These are phyloP conservation scores for Apostichopus parvimensis DNA, from an alignment of 35 echinoderm and acorn worm species.

Conservation along the genomic window DNA sequence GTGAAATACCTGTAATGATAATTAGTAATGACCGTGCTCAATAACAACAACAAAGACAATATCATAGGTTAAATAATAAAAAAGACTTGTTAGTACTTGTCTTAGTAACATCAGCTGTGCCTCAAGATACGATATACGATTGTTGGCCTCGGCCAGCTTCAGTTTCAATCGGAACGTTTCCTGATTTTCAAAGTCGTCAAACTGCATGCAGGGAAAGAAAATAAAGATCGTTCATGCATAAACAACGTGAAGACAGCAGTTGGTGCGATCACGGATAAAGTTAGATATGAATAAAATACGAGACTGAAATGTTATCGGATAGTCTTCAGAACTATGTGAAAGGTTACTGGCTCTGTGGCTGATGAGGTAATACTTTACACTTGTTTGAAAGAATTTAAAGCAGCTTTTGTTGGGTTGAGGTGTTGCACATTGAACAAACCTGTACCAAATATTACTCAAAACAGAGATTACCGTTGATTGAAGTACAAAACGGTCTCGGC, in stretches of 20 bases:
- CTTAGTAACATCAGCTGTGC: constrained; percentile 36
- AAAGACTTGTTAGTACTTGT: constrained; percentile 51
- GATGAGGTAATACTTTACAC: no score
- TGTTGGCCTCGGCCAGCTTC: constrained; percentile 60
- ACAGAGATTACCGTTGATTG: no score
- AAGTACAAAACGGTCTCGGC: no score
- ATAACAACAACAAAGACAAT: neutral
- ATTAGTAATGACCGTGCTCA: neutral
- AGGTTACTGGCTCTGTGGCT: no score
- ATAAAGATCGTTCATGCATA: constrained; percentile 16
- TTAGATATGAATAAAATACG: neutral
- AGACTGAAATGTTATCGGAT: neutral
- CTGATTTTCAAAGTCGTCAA: constrained; percentile 22
- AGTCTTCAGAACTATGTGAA: neutral
- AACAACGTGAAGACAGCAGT: constrained; percentile 24
- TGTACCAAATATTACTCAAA: no score
- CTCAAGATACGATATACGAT: constrained; percentile 36
- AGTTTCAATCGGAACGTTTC: constrained; percentile 52
- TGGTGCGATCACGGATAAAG: no score
- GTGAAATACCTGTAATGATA: no score
- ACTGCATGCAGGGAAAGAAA: constrained; percentile 50
- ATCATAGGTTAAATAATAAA: neutral
- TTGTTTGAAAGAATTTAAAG: no score
- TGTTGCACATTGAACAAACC: no score
- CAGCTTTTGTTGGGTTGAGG: no score